Base-by-base conservation (phyloP, 1,140 invertebrate species). In the Trichonephila clavata region DNA sequence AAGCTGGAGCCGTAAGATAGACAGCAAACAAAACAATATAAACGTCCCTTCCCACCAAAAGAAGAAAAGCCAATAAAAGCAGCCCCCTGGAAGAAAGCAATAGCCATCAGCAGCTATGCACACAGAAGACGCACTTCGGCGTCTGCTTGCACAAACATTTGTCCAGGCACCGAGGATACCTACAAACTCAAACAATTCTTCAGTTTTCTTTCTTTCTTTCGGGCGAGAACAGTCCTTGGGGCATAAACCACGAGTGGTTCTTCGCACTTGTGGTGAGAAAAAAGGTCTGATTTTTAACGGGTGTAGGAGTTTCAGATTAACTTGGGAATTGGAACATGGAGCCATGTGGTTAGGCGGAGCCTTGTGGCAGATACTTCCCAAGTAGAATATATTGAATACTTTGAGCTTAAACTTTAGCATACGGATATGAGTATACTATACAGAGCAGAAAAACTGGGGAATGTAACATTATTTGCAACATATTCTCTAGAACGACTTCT, bases 11-110 rank as follows among this genome's bases (percentile, higher is more conserved):
- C 81, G 80, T 86, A 92, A 92, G 91, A 92, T 92, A 92, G 91
- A 92, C 91, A 86, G 91, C 91, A 92, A 92, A 92, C 91, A 92
- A 90, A 90, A 92, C 91, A 92, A 92, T 92, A 65, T 92, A 92
- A 92, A 92, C 77, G 90, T 50, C 60, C 63, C 39, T 43, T 60
- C 16, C 7, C 77, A 65, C 21, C 32, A 77, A 92, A 86, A 86
- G 91, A 86, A 86, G 91, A 71, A 92, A 71, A 92, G 80, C 91
- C 91, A 92, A 92, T 92, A 92, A 92, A 92, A 86, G 91, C 91
- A 86, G 91, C n/a, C 43, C 86, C 71, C 43, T n/a, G 83, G 50
- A 86, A 65, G 91, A 92, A 92, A 92, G 91, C 91, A 92, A 92
- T 92, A 92, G 91, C 91, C 91, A 92, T 92, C 91, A 92, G 91